Evolutionary conservation across 1,140 invertebrate species (phyloP).

Genomic region (Hypsibius dujardini): DNA sequence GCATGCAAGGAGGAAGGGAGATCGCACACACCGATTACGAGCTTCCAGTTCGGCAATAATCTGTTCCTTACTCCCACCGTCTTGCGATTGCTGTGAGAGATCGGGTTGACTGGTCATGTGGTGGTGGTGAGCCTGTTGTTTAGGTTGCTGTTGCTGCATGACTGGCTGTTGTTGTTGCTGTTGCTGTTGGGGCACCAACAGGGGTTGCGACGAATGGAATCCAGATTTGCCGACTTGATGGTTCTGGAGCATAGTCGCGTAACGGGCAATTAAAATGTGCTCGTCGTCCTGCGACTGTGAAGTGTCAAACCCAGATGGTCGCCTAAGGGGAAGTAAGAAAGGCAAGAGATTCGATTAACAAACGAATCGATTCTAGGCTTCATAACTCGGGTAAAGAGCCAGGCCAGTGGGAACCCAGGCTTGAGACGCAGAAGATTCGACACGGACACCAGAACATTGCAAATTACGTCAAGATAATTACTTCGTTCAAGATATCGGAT

Average conservation of each 20-base stretch:
- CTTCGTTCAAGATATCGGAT: too few relatives aligned
- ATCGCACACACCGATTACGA: slow-evolving; percentile 55
- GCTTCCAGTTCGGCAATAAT: slow-evolving; percentile 80
- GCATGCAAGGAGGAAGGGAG: slow-evolving; percentile 10
- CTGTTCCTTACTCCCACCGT: slow-evolving; percentile 28
- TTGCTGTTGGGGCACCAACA: background rate
- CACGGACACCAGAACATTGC: too few relatives aligned
- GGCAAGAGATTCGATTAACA: too few relatives aligned
- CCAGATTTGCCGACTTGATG: slow-evolving; percentile 52
- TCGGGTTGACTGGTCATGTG: slow-evolving; percentile 23
- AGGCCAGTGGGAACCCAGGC: too few relatives aligned
- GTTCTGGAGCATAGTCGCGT: slow-evolving; percentile 61
- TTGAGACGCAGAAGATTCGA: too few relatives aligned
- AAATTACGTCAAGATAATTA: too few relatives aligned
- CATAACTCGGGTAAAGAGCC: too few relatives aligned
- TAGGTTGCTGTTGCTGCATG: slow-evolving; percentile 16
- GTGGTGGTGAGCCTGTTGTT: slow-evolving; percentile 22
- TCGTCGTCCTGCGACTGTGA: slow-evolving; percentile 61
- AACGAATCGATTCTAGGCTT: too few relatives aligned
- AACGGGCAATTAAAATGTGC: slow-evolving; percentile 82
- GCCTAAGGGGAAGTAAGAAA: slow-evolving; percentile 20
- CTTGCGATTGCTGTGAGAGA: slow-evolving; percentile 20
- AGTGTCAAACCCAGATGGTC: slow-evolving; percentile 34
- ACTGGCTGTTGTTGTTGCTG: background rate
- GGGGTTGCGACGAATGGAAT: background rate